A percentile compares a stretch with the other conserved stretches of the same genome.
These are phyloP conservation scores for Solenodon paradoxus DNA, from an alignment of 2,113 vertebrate genomes.

Conservation along the genomic window DNA sequence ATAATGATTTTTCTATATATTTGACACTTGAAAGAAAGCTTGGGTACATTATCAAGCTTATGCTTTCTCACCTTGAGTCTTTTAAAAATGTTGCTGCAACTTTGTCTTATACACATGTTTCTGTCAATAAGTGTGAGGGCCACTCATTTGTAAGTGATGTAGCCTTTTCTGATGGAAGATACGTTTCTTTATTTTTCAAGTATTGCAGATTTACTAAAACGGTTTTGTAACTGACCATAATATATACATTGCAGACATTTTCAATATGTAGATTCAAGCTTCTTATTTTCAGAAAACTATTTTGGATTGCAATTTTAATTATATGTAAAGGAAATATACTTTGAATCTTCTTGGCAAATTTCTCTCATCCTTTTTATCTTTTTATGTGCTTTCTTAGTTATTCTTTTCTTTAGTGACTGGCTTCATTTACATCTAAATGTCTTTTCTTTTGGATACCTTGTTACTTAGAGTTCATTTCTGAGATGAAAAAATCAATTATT, in stretches of 20 bases:
- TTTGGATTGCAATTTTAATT: background rate
- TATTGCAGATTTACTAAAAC: background rate
- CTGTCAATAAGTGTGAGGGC: background rate
- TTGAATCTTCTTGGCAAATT: background rate
- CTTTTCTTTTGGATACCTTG: background rate
- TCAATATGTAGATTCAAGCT: background rate
- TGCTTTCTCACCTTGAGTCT: background rate
- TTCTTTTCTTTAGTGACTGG: background rate
- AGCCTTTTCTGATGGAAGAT: background rate
- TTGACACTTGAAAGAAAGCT: background rate
- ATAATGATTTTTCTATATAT: background rate
- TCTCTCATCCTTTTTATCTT: background rate
- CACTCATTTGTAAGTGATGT: background rate
- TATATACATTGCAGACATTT: background rate
- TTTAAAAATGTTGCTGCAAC: background rate
- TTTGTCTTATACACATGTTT: background rate
- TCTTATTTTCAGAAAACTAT: constrained; percentile 13
- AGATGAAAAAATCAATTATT: background rate
- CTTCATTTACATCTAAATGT: background rate
- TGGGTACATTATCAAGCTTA: background rate
- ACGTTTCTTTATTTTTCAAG: background rate
- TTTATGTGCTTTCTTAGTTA: background rate
- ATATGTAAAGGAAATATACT: background rate
- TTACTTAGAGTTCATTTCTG: background rate
- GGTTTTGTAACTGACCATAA: background rate